Conservation (phyloP, 1,140 invertebrate species). For the Eupristina koningsbergeri region DNA sequence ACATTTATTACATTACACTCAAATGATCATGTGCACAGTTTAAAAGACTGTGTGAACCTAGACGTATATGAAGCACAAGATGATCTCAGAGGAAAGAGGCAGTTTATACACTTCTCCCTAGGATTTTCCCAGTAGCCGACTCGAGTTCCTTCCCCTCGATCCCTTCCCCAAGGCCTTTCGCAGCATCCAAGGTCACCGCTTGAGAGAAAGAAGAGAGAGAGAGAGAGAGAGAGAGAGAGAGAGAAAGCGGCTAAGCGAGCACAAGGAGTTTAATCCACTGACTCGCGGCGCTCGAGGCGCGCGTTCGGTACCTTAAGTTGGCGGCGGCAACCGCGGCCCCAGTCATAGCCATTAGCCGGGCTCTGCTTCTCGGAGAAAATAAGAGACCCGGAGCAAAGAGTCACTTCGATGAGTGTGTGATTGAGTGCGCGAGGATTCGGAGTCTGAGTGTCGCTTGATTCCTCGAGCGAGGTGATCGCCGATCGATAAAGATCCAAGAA, state of each 20-base stretch:
- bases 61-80: too few species aligned
- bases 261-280: slow-evolving; percentile 12
- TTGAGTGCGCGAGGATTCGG: neutral
- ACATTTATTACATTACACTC: too few species aligned
- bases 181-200: slow-evolving; percentile 13
- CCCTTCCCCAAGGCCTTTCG: slow-evolving; percentile 7
- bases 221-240: neutral
- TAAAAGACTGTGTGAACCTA: neutral
- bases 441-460: neutral
- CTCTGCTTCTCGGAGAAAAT: neutral
- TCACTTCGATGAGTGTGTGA: too few species aligned
- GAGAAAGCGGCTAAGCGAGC: neutral
- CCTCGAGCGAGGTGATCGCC: neutral
- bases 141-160: neutral
- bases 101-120: neutral
- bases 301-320: neutral
- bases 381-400: neutral
- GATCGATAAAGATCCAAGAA: too few species aligned
- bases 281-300: neutral
- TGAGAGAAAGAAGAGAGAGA: neutral
- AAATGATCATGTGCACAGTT: neutral
- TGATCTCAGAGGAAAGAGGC: too few species aligned
- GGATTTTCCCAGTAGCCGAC: neutral
- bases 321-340: too few species aligned
- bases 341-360: neutral